Base-by-base conservation (phyloP, 35 echinoderm and acorn worm genomes). In the Anneissia japonica region DNA sequence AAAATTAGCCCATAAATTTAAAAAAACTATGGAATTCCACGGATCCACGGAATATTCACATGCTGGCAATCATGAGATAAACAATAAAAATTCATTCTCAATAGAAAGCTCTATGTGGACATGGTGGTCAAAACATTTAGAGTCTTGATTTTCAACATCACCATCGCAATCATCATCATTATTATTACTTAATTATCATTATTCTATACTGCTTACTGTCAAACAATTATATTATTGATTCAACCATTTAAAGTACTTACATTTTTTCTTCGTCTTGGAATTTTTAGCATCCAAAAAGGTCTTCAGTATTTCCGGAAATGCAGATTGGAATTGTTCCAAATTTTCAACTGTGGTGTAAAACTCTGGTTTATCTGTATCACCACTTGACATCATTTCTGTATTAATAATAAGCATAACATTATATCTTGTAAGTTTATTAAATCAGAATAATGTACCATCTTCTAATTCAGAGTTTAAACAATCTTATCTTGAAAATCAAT, bases 311-410 rank as follows among this genome's bases (percentile, higher is more conserved):
- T 79, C 74, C n/a, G 85, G 75, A 51, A 87, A 87, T 43, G 85
- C 85, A 32, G 17, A 46, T 34, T n/a, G 13, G 35, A 87, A 87
- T n/a, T 79, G 39, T 51, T 87, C 75, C 31, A 79, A 41, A 13
- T 30, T 77, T 35, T 87, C 85, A 35, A 87, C 56, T n/a, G 85
- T 87, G 11, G 85, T 87, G 9, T 51, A 78, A 39, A 46, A 84
- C 38, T 84, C 43, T 1, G 35, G 82, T 46, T 73, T 72, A 9
- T 36, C 33, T 0, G 29, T 36, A 14, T 46, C 46, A 55, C 51
- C 34, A 12, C 46, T 72, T 72, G 82, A 31, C 35, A 56, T 37
- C 16, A 32, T 36, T 72, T 36, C 31, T 32, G 38, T 64, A 64
- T 43, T n/a, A n/a, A n/a, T n/a, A 78, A 33, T 32, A 78, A 14